Percentiles rank a stretch among this genome's conserved stretches.
Evolutionary conservation across 1,140 invertebrate species (phyloP).

Genomic region (Bombus affinis): DNA sequence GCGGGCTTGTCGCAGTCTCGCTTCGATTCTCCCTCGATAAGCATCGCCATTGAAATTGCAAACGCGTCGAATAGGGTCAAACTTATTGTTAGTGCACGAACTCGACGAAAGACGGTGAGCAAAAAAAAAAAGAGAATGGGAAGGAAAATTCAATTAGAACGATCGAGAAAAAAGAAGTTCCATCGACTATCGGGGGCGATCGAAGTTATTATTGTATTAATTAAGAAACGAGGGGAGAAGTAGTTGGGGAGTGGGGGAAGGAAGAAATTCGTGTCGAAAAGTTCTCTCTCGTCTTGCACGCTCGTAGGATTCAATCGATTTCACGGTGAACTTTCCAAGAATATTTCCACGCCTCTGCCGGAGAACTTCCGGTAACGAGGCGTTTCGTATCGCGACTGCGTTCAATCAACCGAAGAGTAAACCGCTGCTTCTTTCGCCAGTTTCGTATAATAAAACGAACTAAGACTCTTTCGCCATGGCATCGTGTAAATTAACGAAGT

Average conservation of each 20-base stretch:
- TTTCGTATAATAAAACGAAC: background rate
- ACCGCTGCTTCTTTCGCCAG: background rate
- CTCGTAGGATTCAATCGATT: constrained; percentile 19
- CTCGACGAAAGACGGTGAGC: background rate
- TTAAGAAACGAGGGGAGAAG: background rate
- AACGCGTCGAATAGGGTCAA: constrained; percentile 7
- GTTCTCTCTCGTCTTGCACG: background rate
- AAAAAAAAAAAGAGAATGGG: no score
- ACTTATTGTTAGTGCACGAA: background rate
- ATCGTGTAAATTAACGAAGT: background rate
- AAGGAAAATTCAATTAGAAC: constrained; percentile 17
- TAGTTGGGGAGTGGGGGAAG: background rate
- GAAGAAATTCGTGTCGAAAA: constrained; percentile 21
- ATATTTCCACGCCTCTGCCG: constrained; percentile 1
- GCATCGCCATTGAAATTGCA: background rate
- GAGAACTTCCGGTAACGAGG: constrained; percentile 31
- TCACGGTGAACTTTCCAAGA: constrained; percentile 11
- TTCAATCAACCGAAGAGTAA: constrained; percentile 21
- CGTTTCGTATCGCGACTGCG: background rate
- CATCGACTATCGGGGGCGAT: background rate
- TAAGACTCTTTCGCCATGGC: background rate
- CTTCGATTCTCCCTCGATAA: background rate
- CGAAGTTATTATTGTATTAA: constrained; percentile 40
- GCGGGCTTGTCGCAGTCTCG: background rate
- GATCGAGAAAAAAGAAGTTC: background rate